phyloP scores from a whole-genome alignment of 2,888 invertebrate genomes.

The Zootermopsis nevadensis region DNA sequence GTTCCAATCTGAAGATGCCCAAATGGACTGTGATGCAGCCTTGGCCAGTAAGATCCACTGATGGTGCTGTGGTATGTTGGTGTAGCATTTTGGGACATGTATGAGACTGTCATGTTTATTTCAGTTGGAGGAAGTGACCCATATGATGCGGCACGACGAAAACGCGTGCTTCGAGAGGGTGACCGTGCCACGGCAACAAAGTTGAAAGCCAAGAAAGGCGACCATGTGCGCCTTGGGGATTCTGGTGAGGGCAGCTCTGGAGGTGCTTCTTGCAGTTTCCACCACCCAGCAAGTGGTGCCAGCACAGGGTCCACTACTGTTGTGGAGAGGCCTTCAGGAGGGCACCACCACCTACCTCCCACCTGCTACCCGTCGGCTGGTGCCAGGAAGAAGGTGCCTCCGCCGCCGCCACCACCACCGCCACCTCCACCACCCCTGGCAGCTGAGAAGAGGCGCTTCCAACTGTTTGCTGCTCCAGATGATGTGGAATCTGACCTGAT shows the following conservation, averaged over 20 bases:
- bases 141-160: conserved; percentile 51
- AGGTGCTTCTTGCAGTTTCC: conserved; percentile 46
- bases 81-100: background rate
- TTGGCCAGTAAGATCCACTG: conserved; percentile 25
- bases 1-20: conserved; percentile 37
- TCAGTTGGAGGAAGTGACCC: conserved; percentile 32
- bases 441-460: conserved; percentile 6
- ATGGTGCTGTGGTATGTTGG: background rate
- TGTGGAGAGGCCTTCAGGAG: background rate
- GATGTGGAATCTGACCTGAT: conserved; percentile 11
- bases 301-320: background rate
- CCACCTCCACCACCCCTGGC: conserved; percentile 15
- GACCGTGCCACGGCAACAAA: conserved; percentile 49
- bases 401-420: no score
- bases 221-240: conserved; percentile 28
- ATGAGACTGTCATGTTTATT: background rate
- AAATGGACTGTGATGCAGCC: conserved; percentile 46
- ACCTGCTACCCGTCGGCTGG: conserved; percentile 40
- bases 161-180: conserved; percentile 50
- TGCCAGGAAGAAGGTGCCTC: conserved; percentile 46
- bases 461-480: conserved; percentile 2
- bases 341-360: background rate
- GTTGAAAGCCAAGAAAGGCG: conserved; percentile 52
- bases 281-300: background rate
- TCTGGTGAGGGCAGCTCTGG: conserved; percentile 19